Conservation (phyloP, 1,140 invertebrate genomes). For the Hyles euphorbiae region DNA sequence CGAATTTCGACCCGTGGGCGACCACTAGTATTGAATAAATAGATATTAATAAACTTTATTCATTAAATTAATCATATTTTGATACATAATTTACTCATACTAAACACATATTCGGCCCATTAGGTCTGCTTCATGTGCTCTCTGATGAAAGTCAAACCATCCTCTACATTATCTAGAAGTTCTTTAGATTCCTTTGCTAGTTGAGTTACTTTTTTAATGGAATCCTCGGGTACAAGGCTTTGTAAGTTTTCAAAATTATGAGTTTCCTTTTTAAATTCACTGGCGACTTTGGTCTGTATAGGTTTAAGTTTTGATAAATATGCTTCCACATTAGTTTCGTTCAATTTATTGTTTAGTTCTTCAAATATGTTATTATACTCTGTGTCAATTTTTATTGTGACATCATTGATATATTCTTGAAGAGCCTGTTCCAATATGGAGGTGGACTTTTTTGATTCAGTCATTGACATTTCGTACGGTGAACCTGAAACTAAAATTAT, state of each 20-base stretch:
- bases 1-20: too few relatives aligned
- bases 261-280: constrained; percentile 15
- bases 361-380: constrained; percentile 24
- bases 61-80: too few relatives aligned
- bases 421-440: constrained; percentile 21
- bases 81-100: too few relatives aligned
- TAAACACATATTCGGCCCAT: too few relatives aligned
- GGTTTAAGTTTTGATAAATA: constrained; percentile 24
- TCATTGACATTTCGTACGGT: too few relatives aligned
- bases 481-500: too few relatives aligned
- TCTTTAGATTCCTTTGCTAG: neutral
- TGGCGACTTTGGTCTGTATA: constrained; percentile 22
- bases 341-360: constrained; percentile 18
- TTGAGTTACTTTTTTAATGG: neutral
- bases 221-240: neutral
- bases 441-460: neutral
- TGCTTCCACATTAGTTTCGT: constrained; percentile 17
- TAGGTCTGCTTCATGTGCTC: too few relatives aligned
- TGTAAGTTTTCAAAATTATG: neutral
- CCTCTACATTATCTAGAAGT: neutral
- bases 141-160: constrained; percentile 4
- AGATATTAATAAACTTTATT: too few relatives aligned
- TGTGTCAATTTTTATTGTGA: constrained; percentile 5
- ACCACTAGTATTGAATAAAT: too few relatives aligned
- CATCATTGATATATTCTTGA: constrained; percentile 14